phyloP scores from a whole-genome alignment of 2,113 vertebrate genomes.

The Opisthocomus hoazin region DNA sequence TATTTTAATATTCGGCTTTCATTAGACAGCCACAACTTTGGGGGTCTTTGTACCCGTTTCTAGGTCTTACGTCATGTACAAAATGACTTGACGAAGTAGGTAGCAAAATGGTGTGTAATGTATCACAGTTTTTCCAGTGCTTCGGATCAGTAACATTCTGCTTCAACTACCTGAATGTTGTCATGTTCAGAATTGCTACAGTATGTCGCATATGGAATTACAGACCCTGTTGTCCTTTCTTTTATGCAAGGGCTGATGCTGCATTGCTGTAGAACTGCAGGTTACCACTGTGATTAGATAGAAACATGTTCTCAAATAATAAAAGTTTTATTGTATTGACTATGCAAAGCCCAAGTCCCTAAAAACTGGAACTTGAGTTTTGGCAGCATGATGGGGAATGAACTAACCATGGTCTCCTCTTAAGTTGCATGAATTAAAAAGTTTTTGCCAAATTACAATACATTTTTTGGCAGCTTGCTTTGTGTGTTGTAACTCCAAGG shows the following conservation, averaged over 20 bases:
- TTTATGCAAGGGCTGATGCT: background rate
- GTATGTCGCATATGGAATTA: fast-evolving
- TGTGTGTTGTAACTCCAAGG: background rate
- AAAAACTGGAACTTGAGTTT: background rate
- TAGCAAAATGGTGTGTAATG: fast-evolving
- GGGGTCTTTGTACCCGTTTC: background rate
- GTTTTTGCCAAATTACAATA: background rate
- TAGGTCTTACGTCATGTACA: background rate
- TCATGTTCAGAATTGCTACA: background rate
- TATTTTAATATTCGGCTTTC: background rate
- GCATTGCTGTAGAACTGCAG: background rate
- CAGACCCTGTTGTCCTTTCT: background rate
- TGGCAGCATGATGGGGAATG: fast-evolving
- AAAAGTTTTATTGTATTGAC: background rate
- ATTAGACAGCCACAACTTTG: background rate
- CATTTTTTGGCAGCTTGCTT: background rate
- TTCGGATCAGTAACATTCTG: background rate
- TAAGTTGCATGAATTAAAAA: background rate
- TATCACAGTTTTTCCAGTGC: background rate
- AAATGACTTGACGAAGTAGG: background rate
- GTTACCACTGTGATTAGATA: background rate
- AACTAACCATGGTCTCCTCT: background rate
- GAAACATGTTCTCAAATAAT: background rate
- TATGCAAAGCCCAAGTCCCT: fast-evolving
- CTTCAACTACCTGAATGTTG: background rate